A percentile compares a stretch with the other conserved stretches of the same genome.
Evolutionary conservation across 2,797 vertebrate genomes (phyloP).

Genomic region (Stomatorhinus walkeri): DNA sequence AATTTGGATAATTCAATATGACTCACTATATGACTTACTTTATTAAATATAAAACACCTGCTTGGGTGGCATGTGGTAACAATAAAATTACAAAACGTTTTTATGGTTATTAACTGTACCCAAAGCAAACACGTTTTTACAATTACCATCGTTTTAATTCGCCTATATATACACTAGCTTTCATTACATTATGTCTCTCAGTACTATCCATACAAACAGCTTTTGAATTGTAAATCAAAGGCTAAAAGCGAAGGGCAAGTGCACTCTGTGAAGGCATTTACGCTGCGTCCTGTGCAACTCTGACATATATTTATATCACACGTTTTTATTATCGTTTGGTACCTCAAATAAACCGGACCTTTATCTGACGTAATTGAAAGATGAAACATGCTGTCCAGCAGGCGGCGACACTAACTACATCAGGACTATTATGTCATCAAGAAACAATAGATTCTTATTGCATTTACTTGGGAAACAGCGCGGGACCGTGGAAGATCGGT

Average conservation of each 20-base stretch:
- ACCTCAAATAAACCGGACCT: background rate
- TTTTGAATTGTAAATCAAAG: background rate
- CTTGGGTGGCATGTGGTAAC: background rate
- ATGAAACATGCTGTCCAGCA: slow-evolving; percentile 9
- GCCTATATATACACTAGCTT: background rate
- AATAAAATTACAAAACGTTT: background rate
- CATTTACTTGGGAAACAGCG: slow-evolving; percentile 21
- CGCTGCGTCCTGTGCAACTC: background rate
- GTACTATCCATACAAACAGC: background rate
- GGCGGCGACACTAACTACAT: slow-evolving; percentile 8
- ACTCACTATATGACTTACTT: background rate
- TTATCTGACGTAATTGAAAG: background rate
- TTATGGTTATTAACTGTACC: background rate
- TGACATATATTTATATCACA: background rate
- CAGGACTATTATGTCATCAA: slow-evolving; percentile 13
- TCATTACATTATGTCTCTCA: background rate
- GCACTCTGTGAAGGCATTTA: background rate
- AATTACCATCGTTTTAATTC: background rate
- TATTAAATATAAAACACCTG: background rate
- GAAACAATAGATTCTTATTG: background rate
- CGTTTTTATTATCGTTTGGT: background rate
- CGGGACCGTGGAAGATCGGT: slow-evolving; percentile 7
- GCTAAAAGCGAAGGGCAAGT: background rate
- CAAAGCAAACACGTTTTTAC: background rate
- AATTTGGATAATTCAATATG: background rate